These are phyloP conservation scores for Mormyrus hasselquistii DNA, from an alignment of 2,797 vertebrate genomes.

Conservation along the genomic window DNA sequence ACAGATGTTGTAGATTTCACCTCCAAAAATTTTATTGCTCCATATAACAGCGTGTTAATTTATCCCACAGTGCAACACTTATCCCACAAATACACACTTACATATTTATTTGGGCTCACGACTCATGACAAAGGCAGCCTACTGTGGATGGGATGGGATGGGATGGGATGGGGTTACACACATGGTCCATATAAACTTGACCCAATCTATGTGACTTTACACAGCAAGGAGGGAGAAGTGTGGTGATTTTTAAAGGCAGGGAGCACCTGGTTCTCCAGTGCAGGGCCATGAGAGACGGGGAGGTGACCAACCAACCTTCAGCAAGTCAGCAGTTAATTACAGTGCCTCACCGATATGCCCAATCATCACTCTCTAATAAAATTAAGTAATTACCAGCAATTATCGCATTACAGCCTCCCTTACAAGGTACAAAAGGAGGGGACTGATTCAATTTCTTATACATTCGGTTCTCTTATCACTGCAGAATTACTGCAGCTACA, in stretches of 20 bases:
- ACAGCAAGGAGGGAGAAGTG: not conserved
- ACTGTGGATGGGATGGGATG: not conserved
- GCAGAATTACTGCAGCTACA: not conserved
- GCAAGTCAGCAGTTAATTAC: not conserved
- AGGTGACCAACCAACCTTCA: not conserved
- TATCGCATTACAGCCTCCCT: not conserved
- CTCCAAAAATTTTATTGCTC: not conserved
- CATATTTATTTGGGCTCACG: not conserved
- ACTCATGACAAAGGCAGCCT: not conserved
- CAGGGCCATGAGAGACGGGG: not conserved
- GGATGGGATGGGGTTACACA: too few species aligned
- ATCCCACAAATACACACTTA: not conserved
- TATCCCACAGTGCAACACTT: not conserved
- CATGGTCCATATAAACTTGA: not conserved
- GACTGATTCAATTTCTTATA: not conserved
- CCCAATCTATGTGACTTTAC: not conserved
- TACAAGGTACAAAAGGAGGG: not conserved
- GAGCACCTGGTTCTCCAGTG: not conserved
- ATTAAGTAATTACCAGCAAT: conserved; percentile 10
- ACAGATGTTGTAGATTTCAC: not conserved
- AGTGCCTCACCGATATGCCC: not conserved
- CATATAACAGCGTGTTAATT: not conserved
- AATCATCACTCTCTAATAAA: not conserved
- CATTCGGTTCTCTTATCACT: not conserved
- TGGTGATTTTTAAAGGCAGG: not conserved